Base-by-base conservation (phyloP, 2,113 vertebrate genomes). In the Motacilla tschutschensis region DNA sequence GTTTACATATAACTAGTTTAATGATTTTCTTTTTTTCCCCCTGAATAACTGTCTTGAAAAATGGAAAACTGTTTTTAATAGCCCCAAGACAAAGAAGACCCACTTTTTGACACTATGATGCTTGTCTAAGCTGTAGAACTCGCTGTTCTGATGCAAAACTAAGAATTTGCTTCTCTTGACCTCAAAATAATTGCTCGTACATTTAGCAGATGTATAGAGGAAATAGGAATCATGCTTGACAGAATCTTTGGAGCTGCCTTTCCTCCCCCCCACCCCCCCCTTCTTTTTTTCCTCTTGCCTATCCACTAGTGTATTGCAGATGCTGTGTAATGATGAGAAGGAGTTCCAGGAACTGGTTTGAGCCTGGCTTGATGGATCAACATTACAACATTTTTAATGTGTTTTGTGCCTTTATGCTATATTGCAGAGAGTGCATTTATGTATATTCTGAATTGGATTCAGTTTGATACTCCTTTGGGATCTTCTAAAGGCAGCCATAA, bases 101-200 rank as follows among this genome's bases (percentile, higher is more conserved):
- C 17, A 21, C 2, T 43, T 88, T 83, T 74, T 83, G 31, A 40
- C 19, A 17, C 10, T 55, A 8, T 70, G 28, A 66, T 46, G 14
- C 59, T 48, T 57, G 6, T 47, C 25, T 80, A 80, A 41, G 16
- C 17, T 67, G 17, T 24, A 17, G 36, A 87, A 58, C 33, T 79
- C 3, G 1, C 21, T 54, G 10, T 58, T 87, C 22, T 69, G 43
- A 50, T 14, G 14, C 51, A 70, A 44, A 7, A 31, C 14, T 41
- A 64, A 53, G 41, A 78, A 57, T 78, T 78, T 74, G 65, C 53
- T 89, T 33, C 31, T 44, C 8, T 64, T 41, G 48, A 43, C 29
- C 21, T 74, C 24, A 83, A 73, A 88, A 53, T 83, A 93, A 67
- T 91, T 80, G 35, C 57, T 67, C 60, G 14, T 71, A 44, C 16